Base-by-base conservation (phyloP, 2,888 invertebrate genomes). In the Taphrorychus bicolor region DNA sequence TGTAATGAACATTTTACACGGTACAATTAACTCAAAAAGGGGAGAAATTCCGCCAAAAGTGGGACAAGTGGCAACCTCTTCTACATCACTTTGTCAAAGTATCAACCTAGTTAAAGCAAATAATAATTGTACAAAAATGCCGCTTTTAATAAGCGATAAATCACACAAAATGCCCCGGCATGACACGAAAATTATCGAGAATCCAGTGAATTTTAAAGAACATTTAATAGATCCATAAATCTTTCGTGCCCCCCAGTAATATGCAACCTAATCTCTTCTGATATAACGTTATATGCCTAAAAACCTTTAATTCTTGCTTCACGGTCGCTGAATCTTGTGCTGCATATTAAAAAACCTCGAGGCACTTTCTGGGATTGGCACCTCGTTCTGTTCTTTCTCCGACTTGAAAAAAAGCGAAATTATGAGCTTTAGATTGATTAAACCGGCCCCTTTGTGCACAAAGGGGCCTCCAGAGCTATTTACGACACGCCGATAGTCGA, bases 221-320 rank as follows among this genome's bases (percentile, higher is more conserved):
- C 41, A 56, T 52, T 19, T 64, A 69, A 69, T 63, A 56, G 59
- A 42, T 18, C 60, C 53, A 64, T 60, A 69, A 63, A 60, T 60
- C 64, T 60, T 56, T 56, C 18, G n/a, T 53, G 17, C 32, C 67
- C 67, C 52, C 58, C 52, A 54, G 67, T 67, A 22, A 67, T 59
- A 62, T 67, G 67, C 62, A 67, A 67, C 67, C 67, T 61, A 66
- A 66, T 61, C 66, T 66, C 52, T 52, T 66, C 53, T 67, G 53
- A 58, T 57, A 49, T 48, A 62, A 62, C 57, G 61, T 66, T 66
- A 42, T 61, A 61, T 52, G 66, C 42, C 66, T 60, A 61, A 66
- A 66, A 66, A 61, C 58, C 32, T 58, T 61, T 66, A 66, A 66
- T 66, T 66, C 53, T 19, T 32, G 24, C 61, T 60, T 61, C 52